phyloP scores from a whole-genome alignment of 2,113 vertebrate genomes.

The Riparia riparia region DNA sequence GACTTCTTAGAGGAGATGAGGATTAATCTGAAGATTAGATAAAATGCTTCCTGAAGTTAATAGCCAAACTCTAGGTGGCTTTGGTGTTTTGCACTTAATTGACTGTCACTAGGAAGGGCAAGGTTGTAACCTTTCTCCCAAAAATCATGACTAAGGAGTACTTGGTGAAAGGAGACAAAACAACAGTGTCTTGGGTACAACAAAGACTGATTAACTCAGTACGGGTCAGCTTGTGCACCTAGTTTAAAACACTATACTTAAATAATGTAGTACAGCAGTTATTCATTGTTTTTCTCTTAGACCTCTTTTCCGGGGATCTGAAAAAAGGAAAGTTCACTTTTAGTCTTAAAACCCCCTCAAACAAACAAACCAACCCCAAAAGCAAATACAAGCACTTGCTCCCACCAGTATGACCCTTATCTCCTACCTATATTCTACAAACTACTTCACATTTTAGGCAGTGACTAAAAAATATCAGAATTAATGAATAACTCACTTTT shows the following conservation, averaged over 20 bases:
- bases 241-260: background rate
- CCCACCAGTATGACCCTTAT: constrained; percentile 47
- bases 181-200: background rate
- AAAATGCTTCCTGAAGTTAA: background rate
- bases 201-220: background rate
- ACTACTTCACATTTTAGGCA: constrained; percentile 73
- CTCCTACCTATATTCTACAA: constrained; percentile 74
- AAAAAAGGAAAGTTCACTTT: constrained; percentile 47
- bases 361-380: constrained; percentile 9
- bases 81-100: background rate
- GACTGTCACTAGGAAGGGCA: background rate
- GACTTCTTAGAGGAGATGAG: background rate
- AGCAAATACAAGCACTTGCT: background rate
- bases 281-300: background rate
- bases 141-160: background rate
- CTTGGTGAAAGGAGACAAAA: background rate
- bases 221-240: background rate
- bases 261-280: background rate
- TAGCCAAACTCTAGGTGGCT: background rate
- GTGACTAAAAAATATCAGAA: constrained; percentile 74
- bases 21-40: background rate
- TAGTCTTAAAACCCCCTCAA: background rate
- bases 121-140: background rate
- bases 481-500: constrained; percentile 82
- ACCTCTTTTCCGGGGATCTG: background rate